phyloP scores from a whole-genome alignment of 1,140 invertebrate genomes.

The Lineus longissimus region DNA sequence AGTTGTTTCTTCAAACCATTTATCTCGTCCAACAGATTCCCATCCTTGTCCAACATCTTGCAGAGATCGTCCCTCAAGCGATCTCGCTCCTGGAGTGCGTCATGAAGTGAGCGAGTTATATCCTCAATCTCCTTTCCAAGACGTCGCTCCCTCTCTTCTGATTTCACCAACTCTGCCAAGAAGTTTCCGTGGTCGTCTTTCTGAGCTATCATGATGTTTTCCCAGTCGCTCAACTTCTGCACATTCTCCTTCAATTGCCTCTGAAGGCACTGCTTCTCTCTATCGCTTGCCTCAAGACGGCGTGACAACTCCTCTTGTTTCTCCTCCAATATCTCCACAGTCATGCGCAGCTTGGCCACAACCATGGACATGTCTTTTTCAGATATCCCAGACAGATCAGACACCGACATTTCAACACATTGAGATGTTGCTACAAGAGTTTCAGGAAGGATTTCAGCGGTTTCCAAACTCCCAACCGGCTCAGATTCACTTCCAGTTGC shows the following conservation, averaged over 20 bases:
- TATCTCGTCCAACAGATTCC: constrained; percentile 24
- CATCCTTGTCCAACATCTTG: constrained; percentile 29
- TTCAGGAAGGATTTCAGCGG: too few relatives aligned
- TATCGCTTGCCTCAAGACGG: not conserved
- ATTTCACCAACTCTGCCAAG: constrained; percentile 37
- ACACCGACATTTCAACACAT: too few relatives aligned
- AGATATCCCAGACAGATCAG: too few relatives aligned
- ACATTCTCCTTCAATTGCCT: constrained; percentile 61
- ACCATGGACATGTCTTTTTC: not conserved
- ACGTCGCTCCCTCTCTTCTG: constrained; percentile 31
- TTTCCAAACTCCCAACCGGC: too few relatives aligned
- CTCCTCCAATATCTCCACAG: not conserved
- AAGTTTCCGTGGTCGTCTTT: constrained; percentile 40
- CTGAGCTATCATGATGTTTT: constrained; percentile 44
- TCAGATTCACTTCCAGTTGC: too few relatives aligned
- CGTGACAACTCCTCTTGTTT: not conserved
- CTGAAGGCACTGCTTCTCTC: not conserved
- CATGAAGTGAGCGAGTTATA: constrained; percentile 33
- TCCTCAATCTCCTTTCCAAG: constrained; percentile 40
- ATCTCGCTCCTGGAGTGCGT: constrained; percentile 39
- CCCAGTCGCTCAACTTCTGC: constrained; percentile 66
- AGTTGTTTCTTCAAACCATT: constrained; percentile 34
- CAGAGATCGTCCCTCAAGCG: constrained; percentile 39
- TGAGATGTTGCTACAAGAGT: too few relatives aligned
- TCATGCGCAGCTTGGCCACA: not conserved